Evolutionary conservation across 2,888 invertebrate genomes (phyloP), one percentile per base, ranked within the genome.

Genomic region (Melanostoma scalare): DNA sequence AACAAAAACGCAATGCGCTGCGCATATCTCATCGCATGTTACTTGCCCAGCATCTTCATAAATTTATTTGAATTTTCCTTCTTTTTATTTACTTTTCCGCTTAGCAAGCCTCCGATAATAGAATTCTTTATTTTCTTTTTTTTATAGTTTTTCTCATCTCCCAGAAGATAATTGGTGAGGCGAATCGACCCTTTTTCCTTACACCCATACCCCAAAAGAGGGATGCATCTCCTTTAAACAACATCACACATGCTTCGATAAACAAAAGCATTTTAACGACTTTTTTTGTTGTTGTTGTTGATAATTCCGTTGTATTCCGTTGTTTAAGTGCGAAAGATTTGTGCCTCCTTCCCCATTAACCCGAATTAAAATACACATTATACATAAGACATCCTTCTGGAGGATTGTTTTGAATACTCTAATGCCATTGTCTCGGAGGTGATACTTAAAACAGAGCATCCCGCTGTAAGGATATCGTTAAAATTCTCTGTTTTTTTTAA

Each of bases 301-400:
- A n/a, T n/a, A 53, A 36, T 31, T 52, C 48, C 55, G 4, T 6
- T 6, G 9, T 20, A 50, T 6, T 31, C 5, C 10, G n/a, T 20
- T 36, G 20, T 36, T 58, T 67, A 76, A 84, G 84, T 84, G 84
- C 84, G 74, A 84, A 79, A 50, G 79, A 84, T 84, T 74, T 75
- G 84, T 84, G 71, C 84, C 84, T 84, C 84, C 84, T 75, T 79
- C 65, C 79, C 79, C 71, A 84, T 84, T 84, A 84, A 67, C 67
- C 79, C 79, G 84, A 84, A 84, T 84, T 84, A 79, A 84, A 82
- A 77, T 77, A 53, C 40, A 48, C 33, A 50, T 3, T 52, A 53
- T 50, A 63, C 38, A 63, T 10, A 48, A 20, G 4, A 38, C 53
- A 20, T 38, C 10, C 35, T 20, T 20, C 20, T 42, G 30, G 65